These are phyloP conservation scores for Drosophila triauraria DNA, from an alignment of 1,140 invertebrate genomes.

Conservation along the genomic window DNA sequence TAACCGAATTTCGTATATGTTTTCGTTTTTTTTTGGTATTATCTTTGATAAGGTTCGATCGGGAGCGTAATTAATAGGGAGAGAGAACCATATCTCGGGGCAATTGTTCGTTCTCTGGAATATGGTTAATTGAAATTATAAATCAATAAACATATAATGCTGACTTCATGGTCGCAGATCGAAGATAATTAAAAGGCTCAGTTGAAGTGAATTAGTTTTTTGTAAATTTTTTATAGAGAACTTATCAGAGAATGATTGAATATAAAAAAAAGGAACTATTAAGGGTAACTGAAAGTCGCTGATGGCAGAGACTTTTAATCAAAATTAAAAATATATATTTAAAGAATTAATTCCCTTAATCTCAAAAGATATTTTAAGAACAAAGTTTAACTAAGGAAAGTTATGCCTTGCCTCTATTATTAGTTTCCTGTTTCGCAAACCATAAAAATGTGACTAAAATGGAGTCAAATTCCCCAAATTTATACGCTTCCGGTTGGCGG, in stretches of 20 bases:
- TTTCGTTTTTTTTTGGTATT: too few species aligned
- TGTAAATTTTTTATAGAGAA: neutral
- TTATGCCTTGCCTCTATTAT: too few species aligned
- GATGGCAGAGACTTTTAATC: neutral
- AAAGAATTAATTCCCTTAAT: neutral
- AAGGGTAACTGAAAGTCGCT: neutral
- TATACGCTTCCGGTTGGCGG: neutral
- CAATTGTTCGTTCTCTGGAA: neutral
- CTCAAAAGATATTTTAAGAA: too few species aligned
- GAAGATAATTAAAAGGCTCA: neutral
- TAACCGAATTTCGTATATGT: neutral
- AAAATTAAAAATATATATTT: too few species aligned
- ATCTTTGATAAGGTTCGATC: slow-evolving; percentile 1
- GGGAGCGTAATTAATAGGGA: neutral
- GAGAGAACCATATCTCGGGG: neutral
- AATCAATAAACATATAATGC: slow-evolving; percentile 10
- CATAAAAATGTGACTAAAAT: neutral
- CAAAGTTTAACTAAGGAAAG: too few species aligned
- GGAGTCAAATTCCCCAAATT: neutral
- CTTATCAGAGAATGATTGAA: neutral
- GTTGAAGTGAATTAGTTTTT: neutral
- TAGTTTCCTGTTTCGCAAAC: neutral
- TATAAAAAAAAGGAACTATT: neutral
- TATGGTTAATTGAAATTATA: slow-evolving; percentile 14
- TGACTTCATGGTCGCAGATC: neutral